Conservation (phyloP, 37 sponge, comb jelly and placozoan species). For the Amphimedon queenslandica region DNA sequence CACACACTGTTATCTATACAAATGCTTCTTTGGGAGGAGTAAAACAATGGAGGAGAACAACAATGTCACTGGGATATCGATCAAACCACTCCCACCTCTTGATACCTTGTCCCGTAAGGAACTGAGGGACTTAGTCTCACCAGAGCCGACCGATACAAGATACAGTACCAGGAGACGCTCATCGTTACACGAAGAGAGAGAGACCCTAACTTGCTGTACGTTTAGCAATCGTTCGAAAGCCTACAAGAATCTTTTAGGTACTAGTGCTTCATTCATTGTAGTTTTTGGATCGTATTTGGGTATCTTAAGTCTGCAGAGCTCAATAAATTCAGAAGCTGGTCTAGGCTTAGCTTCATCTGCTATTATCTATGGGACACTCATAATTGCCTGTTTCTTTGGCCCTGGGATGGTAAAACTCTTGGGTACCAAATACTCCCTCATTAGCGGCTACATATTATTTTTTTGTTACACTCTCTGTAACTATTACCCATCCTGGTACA, state of each 20-base stretch:
- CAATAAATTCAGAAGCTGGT: conserved; percentile 32
- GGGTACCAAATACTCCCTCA: conserved; percentile 32
- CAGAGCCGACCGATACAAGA: too few relatives aligned
- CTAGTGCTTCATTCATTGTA: conserved; percentile 22
- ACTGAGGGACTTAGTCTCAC: too few relatives aligned
- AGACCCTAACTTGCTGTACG: not conserved
- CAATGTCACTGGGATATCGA: too few relatives aligned
- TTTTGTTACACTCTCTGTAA: conserved; percentile 36
- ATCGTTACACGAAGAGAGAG: not conserved
- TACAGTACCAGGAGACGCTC: not conserved
- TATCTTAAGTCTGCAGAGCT: conserved; percentile 55
- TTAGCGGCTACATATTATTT: conserved; percentile 20
- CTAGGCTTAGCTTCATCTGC: conserved; percentile 35
- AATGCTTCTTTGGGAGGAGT: too few relatives aligned
- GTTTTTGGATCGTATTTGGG: conserved; percentile 35
- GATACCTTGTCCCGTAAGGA: too few relatives aligned
- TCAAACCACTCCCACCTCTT: too few relatives aligned
- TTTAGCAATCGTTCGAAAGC: not conserved
- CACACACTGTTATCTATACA: too few relatives aligned
- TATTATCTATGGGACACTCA: conserved; percentile 29
- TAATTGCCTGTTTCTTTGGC: conserved; percentile 24
- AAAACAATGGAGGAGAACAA: too few relatives aligned
- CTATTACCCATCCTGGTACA: conserved; percentile 71
- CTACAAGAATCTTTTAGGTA: conserved; percentile 29
- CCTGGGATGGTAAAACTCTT: conserved; percentile 24